Evolutionary conservation across 2,888 invertebrate species (phyloP).

Genomic region (Plagiodera versicolora): DNA sequence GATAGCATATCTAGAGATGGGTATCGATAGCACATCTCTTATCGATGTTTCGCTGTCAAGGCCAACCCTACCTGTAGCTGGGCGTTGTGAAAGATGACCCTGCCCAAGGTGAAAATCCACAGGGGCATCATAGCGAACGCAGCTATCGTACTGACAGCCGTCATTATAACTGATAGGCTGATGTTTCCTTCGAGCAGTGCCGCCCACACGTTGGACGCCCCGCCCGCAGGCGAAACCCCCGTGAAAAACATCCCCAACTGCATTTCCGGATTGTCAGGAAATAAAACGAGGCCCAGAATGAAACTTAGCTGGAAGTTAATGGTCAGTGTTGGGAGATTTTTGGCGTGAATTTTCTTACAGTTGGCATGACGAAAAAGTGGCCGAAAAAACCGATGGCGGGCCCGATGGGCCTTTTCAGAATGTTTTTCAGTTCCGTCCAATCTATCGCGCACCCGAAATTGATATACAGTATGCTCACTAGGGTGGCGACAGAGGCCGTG

Average conservation of each 20-base stretch:
- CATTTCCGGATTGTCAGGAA: slow-evolving; percentile 69
- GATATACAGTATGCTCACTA: slow-evolving; percentile 81
- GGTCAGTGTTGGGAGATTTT: not conserved
- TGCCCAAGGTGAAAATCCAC: slow-evolving; percentile 88
- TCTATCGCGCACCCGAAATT: slow-evolving; percentile 91
- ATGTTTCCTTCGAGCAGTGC: slow-evolving; percentile 89
- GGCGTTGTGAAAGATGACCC: slow-evolving; percentile 56
- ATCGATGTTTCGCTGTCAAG: no score
- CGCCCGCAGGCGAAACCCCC: slow-evolving; percentile 90
- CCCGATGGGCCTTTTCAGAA: slow-evolving; percentile 72
- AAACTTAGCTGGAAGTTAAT: slow-evolving; percentile 66
- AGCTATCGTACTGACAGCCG: slow-evolving; percentile 77
- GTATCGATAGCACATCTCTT: no score
- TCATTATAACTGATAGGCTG: slow-evolving; percentile 93
- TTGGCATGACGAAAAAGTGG: slow-evolving; percentile 85
- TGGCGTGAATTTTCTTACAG: slow-evolving; percentile 67
- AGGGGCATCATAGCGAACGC: slow-evolving; percentile 90
- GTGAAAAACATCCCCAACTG: slow-evolving; percentile 87
- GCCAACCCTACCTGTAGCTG: slow-evolving; percentile 61
- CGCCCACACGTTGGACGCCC: slow-evolving; percentile 96
- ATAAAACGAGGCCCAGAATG: slow-evolving; percentile 69
- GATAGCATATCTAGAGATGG: no score
- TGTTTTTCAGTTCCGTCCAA: slow-evolving; percentile 67
- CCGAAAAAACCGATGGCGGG: slow-evolving; percentile 76
- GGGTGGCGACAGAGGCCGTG: slow-evolving; percentile 70